Evolutionary conservation across 2,797 vertebrate species (phyloP).

Genomic region (Clarias pachynema): DNA sequence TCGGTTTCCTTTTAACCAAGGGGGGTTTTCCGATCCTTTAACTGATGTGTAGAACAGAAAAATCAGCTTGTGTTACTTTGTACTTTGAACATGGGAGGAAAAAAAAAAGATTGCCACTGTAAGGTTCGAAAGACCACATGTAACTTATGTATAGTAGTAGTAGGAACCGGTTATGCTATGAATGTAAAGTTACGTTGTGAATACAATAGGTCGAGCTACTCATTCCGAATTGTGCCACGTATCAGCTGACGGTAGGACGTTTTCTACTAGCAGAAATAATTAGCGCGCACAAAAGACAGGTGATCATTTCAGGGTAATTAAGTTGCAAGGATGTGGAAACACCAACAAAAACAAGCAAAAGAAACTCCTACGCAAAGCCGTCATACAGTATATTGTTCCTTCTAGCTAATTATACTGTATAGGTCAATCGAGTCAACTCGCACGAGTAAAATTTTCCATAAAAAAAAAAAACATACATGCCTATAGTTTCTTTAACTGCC

Average conservation of each 20-base stretch:
- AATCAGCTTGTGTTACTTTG: neutral
- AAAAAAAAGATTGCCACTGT: neutral
- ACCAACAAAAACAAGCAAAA: neutral
- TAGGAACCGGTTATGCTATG: neutral
- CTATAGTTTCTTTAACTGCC: no score
- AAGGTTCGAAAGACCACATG: neutral
- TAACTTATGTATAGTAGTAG: neutral
- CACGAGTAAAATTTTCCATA: neutral
- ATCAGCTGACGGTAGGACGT: neutral
- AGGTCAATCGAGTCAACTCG: no score
- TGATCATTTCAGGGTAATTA: neutral
- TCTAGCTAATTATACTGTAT: neutral
- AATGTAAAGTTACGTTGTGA: neutral
- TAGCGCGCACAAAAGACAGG: neutral
- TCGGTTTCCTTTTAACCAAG: constrained; percentile 27
- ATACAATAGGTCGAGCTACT: neutral
- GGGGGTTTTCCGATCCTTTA: constrained; percentile 18
- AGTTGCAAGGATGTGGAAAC: neutral
- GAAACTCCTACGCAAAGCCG: neutral
- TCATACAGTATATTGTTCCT: neutral
- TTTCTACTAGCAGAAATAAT: neutral
- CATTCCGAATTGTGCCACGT: neutral
- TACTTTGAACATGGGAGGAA: neutral
- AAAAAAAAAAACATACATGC: no score
- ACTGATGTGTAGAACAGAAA: neutral